A percentile compares a stretch with the other conserved stretches of the same genome.
phyloP scores from a whole-genome alignment of 1,140 invertebrate species.

The Mactra quadrangularis region DNA sequence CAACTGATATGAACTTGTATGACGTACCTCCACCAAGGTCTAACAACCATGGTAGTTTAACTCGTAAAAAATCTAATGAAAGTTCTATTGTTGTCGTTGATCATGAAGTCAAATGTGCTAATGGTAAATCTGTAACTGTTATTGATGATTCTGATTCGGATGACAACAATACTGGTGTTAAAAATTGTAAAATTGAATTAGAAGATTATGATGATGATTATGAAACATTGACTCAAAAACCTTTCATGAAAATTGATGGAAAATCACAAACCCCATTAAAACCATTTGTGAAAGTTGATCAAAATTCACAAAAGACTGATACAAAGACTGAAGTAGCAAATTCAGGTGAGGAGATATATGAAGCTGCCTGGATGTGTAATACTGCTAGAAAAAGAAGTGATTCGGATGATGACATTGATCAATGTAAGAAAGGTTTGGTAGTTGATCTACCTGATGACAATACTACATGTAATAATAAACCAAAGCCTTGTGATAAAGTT shows the following conservation, averaged over 20 bases:
- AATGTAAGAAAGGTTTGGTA: not conserved
- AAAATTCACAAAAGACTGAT: not conserved
- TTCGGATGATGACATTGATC: constrained; percentile 2
- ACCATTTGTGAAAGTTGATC: too few relatives aligned
- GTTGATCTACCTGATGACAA: constrained; percentile 10
- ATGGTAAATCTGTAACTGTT: not conserved
- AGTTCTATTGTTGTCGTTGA: not conserved
- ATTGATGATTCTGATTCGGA: too few relatives aligned
- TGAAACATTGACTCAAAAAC: constrained; percentile 28
- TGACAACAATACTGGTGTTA: not conserved
- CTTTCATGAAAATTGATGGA: not conserved
- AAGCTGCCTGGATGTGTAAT: constrained; percentile 45
- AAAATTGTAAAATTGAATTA: not conserved
- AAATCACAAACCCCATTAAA: too few relatives aligned
- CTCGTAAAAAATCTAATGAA: not conserved
- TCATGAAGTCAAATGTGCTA: not conserved
- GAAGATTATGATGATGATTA: constrained; percentile 22
- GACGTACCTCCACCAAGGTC: not conserved
- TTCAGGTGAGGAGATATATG: constrained; percentile 32
- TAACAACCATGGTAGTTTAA: too few relatives aligned
- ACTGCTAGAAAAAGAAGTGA: constrained; percentile 2
- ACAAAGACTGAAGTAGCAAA: not conserved
- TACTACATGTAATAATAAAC: not conserved
- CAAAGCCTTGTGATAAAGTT: not conserved
- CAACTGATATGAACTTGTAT: not conserved